Evolutionary conservation across 2,113 vertebrate genomes (phyloP).

Genomic region (Eurystomus gularis): DNA sequence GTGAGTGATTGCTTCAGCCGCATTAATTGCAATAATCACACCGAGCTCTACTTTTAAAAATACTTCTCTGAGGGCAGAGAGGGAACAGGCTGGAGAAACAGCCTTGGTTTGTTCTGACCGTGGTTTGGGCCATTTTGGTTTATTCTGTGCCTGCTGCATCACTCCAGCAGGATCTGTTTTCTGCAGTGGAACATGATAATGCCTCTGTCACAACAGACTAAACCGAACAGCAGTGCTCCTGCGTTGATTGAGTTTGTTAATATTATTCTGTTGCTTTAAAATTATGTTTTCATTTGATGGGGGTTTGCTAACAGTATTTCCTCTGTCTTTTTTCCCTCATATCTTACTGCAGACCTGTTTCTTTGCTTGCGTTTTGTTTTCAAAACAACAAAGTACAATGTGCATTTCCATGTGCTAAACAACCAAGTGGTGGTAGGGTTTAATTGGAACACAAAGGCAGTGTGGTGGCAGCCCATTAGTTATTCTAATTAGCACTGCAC

Average conservation of each 20-base stretch:
- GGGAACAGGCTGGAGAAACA: not conserved
- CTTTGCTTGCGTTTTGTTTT: not conserved
- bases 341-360: too few relatives aligned
- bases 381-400: not conserved
- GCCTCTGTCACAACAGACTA: not conserved
- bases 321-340: too few relatives aligned
- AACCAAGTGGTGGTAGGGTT: not conserved
- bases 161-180: not conserved
- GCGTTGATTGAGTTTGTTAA: not conserved
- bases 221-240: not conserved
- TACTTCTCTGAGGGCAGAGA: not conserved
- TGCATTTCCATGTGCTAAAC: not conserved
- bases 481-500: not conserved
- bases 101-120: accelerated
- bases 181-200: not conserved
- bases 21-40: not conserved
- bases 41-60: not conserved
- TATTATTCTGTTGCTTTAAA: not conserved
- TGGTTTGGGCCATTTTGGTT: too few relatives aligned
- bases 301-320: not conserved
- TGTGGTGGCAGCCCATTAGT: not conserved
- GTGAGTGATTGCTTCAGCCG: not conserved
- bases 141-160: not conserved
- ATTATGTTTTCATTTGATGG: accelerated
- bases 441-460: not conserved